These are phyloP conservation scores for Columba janthina DNA, from an alignment of 2,113 vertebrate species.

Conservation along the genomic window DNA sequence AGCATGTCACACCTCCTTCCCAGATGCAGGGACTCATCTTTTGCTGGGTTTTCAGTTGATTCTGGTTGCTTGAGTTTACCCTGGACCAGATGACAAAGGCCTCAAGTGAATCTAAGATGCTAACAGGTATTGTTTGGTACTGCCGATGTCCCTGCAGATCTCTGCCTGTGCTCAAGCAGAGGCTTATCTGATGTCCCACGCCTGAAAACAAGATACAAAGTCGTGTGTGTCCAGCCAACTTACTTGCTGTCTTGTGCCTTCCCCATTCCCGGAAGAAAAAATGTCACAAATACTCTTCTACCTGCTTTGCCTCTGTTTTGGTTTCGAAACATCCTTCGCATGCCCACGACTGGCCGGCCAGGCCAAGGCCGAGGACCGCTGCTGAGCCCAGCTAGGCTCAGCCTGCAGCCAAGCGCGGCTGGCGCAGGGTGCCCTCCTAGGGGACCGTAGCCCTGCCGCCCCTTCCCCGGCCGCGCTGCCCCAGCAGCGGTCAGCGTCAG, in stretches of 20 bases:
- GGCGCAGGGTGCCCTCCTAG: neutral
- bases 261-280: neutral
- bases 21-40: neutral
- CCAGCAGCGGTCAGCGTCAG: neutral
- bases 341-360: neutral
- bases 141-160: neutral
- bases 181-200: neutral
- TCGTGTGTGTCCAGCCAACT: accelerated
- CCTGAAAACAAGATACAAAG: neutral
- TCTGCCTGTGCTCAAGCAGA: neutral
- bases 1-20: neutral
- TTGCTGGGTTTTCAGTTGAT: neutral
- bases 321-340: accelerated
- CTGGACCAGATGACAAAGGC: neutral
- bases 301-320: accelerated
- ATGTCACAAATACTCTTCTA: neutral
- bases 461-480: neutral
- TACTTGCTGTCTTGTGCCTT: too few relatives aligned
- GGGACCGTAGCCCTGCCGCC: neutral
- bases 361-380: neutral
- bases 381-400: too few relatives aligned
- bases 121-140: neutral
- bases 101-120: neutral
- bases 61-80: neutral
- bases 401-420: neutral